Conservation (phyloP, 2,113 vertebrate species). For the Nerophis ophidion region DNA sequence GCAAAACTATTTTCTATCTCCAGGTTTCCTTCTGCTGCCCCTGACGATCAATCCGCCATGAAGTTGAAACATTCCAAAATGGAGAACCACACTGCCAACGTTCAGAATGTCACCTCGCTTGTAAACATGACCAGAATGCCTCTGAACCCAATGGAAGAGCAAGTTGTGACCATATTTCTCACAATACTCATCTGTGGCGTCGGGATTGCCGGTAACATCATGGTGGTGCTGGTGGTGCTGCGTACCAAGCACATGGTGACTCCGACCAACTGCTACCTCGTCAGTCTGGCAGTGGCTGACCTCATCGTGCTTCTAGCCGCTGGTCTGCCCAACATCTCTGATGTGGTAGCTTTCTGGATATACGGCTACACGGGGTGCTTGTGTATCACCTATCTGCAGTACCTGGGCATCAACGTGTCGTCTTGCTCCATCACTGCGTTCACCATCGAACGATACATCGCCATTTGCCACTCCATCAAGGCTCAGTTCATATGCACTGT, state of each 20-base stretch:
- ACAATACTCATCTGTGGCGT: slow-evolving; percentile 79
- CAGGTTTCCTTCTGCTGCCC: slow-evolving; percentile 22
- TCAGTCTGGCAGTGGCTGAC: slow-evolving; percentile 79
- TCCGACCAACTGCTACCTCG: slow-evolving; percentile 83
- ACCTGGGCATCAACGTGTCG: slow-evolving; percentile 82
- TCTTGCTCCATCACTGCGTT: slow-evolving; percentile 81
- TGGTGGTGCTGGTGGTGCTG: slow-evolving; percentile 82
- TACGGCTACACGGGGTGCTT: slow-evolving; percentile 79
- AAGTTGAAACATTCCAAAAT: slow-evolving; percentile 11
- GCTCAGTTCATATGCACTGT: slow-evolving; percentile 80
- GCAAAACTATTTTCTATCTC: slow-evolving; percentile 1
- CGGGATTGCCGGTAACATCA: slow-evolving; percentile 78
- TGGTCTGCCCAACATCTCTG: slow-evolving; percentile 76
- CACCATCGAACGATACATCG: slow-evolving; percentile 80
- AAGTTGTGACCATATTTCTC: slow-evolving; percentile 78
- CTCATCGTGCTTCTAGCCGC: slow-evolving; percentile 80
- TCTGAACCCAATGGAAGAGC: slow-evolving; percentile 71
- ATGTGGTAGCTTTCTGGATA: slow-evolving; percentile 77
- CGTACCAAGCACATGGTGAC: slow-evolving; percentile 81
- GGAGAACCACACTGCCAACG: slow-evolving; percentile 52
- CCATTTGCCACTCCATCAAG: slow-evolving; percentile 80
- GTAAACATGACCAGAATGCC: slow-evolving; percentile 71
- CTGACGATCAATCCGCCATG: slow-evolving; percentile 28
- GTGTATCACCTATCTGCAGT: slow-evolving; percentile 83
- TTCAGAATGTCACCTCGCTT: slow-evolving; percentile 32